phyloP scores from a whole-genome alignment of 2,797 vertebrate genomes.

The Luscinia luscinia region DNA sequence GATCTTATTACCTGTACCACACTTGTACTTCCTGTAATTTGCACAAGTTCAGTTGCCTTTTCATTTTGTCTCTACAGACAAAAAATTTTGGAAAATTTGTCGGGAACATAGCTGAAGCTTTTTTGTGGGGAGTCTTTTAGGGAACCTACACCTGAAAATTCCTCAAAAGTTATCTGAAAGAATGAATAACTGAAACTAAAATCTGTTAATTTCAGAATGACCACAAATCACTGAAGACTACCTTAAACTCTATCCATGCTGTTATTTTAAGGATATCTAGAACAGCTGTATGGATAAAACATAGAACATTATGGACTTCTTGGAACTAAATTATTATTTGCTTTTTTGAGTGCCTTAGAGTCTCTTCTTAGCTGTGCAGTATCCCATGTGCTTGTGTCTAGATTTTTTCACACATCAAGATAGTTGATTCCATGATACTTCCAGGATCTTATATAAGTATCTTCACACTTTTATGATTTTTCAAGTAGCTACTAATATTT shows the following conservation, averaged over 20 bases:
- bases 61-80: background rate
- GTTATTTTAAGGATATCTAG: background rate
- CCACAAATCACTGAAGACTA: fast-evolving
- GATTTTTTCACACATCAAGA: background rate
- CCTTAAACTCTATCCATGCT: background rate
- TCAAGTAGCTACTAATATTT: background rate
- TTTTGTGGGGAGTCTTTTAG: fast-evolving
- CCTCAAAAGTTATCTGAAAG: background rate
- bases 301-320: background rate
- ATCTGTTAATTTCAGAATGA: background rate
- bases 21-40: background rate
- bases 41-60: background rate
- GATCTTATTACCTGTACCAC: background rate
- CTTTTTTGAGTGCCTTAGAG: background rate
- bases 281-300: background rate
- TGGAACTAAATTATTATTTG: background rate
- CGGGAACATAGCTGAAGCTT: background rate
- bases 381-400: background rate
- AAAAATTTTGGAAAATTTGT: background rate
- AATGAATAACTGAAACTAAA: background rate
- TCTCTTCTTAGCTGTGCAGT: background rate
- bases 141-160: background rate
- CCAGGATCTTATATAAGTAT: background rate
- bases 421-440: background rate
- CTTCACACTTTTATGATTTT: background rate